Percentiles rank a stretch among this genome's conserved stretches.
phyloP scores from a whole-genome alignment of 2,888 invertebrate genomes.

The Sclerodermus sp. region DNA sequence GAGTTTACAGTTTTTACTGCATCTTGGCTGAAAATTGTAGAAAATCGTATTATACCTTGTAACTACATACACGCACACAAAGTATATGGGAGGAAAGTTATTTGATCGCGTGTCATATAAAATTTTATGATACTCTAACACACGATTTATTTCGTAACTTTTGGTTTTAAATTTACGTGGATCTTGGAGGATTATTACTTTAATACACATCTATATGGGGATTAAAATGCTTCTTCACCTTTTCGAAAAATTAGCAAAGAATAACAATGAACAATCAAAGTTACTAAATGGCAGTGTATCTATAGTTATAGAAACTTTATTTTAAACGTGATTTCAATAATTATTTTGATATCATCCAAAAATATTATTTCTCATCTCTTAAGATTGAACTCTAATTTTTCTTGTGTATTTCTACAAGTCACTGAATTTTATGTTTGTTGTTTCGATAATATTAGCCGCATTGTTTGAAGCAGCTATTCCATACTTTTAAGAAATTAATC shows the following conservation, averaged over 20 bases:
- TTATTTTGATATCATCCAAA: not conserved
- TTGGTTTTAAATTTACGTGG: too few relatives aligned
- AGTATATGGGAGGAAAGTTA: constrained; percentile 9
- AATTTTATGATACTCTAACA: not conserved
- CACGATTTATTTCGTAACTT: not conserved
- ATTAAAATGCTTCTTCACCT: too few relatives aligned
- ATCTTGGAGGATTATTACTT: too few relatives aligned
- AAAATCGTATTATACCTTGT: constrained; percentile 15
- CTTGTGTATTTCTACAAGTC: too few relatives aligned
- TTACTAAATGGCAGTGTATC: not conserved
- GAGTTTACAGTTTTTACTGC: constrained; percentile 11
- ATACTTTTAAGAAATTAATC: not conserved
- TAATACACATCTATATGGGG: too few relatives aligned
- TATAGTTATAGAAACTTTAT: too few relatives aligned
- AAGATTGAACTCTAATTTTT: too few relatives aligned
- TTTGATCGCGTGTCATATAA: constrained; percentile 14
- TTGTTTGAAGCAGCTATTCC: not conserved
- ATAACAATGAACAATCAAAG: not conserved
- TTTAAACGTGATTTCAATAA: too few relatives aligned
- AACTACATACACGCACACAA: constrained; percentile 21
- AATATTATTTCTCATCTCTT: not conserved
- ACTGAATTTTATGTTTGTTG: too few relatives aligned
- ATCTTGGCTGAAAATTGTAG: constrained; percentile 20
- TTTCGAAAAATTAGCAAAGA: too few relatives aligned
- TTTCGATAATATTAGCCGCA: not conserved